Conservation (phyloP, 2,888 invertebrate genomes). For the Drosophila rubida region DNA sequence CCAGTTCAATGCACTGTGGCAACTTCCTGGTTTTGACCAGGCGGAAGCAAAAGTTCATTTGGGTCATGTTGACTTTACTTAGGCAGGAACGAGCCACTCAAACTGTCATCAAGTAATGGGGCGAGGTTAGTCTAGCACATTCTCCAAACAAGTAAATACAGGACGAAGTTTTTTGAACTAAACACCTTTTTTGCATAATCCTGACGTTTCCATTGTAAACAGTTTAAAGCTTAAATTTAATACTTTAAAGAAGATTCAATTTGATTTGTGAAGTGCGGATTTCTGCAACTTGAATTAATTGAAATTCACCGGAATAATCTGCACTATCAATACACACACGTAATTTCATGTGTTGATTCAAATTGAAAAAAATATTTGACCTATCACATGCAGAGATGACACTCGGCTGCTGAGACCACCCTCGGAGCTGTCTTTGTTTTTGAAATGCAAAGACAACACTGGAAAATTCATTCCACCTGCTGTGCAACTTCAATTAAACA, state of each 20-base stretch:
- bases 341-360: not conserved
- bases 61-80: conserved; percentile 49
- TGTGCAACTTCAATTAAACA: conserved; percentile 50
- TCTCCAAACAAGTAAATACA: not conserved
- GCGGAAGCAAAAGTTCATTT: conserved; percentile 60
- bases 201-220: not conserved
- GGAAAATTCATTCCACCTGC: conserved; percentile 6
- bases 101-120: conserved; percentile 21
- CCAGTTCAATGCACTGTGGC: conserved; percentile 57
- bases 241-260: too few relatives aligned
- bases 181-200: not conserved
- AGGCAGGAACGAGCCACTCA: not conserved
- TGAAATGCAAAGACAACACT: conserved; percentile 10
- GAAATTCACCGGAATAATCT: not conserved
- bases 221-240: not conserved
- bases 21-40: conserved; percentile 64
- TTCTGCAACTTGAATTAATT: not conserved
- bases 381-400: conserved; percentile 1
- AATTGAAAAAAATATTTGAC: not conserved
- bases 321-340: not conserved
- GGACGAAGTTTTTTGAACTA: not conserved
- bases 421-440: not conserved
- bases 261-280: too few relatives aligned
- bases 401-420: not conserved
- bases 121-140: not conserved